These are phyloP conservation scores for Gortyna flavago DNA, from an alignment of 2,888 invertebrate species.

Conservation along the genomic window DNA sequence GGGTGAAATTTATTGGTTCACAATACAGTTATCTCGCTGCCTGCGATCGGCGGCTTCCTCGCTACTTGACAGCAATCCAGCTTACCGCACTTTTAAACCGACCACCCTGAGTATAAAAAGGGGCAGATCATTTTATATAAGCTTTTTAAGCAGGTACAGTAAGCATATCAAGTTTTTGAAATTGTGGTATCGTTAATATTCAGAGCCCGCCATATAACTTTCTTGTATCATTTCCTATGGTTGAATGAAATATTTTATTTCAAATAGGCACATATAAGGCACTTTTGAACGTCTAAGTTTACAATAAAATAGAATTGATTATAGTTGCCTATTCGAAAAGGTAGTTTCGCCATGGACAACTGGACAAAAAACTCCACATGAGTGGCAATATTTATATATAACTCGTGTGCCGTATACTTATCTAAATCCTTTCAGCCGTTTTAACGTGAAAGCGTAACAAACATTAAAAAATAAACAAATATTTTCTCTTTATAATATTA, in stretches of 20 bases:
- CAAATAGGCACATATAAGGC: background rate
- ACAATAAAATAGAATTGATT: background rate
- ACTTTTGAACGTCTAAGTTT: background rate
- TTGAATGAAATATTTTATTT: background rate
- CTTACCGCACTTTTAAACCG: slow-evolving; percentile 49
- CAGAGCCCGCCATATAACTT: background rate
- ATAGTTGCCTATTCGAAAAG: background rate
- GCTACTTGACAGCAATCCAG: slow-evolving; percentile 48
- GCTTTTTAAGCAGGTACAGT: background rate
- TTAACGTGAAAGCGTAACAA: too few species aligned
- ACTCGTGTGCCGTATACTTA: background rate
- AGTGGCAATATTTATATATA: background rate
- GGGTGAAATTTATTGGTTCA: slow-evolving; percentile 53
- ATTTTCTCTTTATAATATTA: background rate
- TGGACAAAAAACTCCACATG: background rate
- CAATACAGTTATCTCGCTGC: slow-evolving; percentile 54
- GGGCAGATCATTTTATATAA: background rate
- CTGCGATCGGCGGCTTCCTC: slow-evolving; percentile 31
- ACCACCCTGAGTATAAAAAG: slow-evolving; percentile 19
- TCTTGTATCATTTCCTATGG: background rate
- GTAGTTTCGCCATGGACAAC: background rate
- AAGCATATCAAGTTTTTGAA: background rate
- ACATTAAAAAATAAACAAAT: background rate
- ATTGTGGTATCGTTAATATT: background rate
- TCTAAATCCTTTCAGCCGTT: background rate